Evolutionary conservation across 2,113 vertebrate genomes (phyloP), one percentile per base, ranked within the genome.

Genomic region (Callocephalon fimbriatum): DNA sequence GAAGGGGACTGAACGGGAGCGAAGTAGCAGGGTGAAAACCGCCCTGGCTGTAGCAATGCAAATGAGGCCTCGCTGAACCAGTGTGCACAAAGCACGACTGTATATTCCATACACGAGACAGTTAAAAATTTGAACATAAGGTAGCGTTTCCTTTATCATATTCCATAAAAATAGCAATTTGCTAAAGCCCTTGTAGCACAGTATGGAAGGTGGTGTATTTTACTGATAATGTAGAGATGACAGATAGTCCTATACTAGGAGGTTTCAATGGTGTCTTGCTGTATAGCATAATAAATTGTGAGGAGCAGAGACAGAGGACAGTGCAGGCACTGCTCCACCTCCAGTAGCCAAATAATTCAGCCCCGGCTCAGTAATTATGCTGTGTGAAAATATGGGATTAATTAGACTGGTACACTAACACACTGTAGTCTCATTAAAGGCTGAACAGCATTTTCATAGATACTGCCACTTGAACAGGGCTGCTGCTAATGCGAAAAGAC

Each of bases 161-260:
- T 98, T 98, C 98, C 98, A 99, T 99, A 99, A 99, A 99, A 99
- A 99, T 98, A 99, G 98, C 99, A 99, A 99, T 99, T 99, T 99
- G 99, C 99, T 98, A 98, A 98, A 98, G 98, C 98, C 98, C 99
- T 99, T 98, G 99, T 98, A 99, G 98, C 99, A 99, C 98, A 98
- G 99, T 98, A 99, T 98, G 98, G 99, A 99, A 99, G 99, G 99
- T 98, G 98, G 99, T 98, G 98, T 98, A 98, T 98, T 98, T 98
- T 98, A 98, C 98, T 98, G 99, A 99, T 99, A 99, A 99, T 98
- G 98, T 98, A 98, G 98, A 98, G 98, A 99, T 99, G 99, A 99
- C 99, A 98, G 99, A 99, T 99, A 98, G 99, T 98, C 98, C 98
- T 98, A 98, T 98, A 98, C 98, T 97, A 98, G 98, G 98, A 99